Conservation (phyloP, 2,888 invertebrate genomes). For the Polyploca ridens region DNA sequence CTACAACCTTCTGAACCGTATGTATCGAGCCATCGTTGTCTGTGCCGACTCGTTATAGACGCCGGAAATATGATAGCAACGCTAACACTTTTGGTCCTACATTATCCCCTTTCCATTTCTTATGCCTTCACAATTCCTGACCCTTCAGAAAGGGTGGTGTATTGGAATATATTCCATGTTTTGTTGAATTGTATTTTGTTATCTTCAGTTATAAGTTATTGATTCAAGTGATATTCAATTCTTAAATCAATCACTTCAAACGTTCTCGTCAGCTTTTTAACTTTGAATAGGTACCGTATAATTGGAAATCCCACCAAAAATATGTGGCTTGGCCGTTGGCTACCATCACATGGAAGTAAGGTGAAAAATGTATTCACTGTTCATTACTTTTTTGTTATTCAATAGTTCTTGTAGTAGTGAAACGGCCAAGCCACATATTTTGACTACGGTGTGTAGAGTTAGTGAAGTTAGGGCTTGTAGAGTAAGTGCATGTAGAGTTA, state of each 20-base stretch:
- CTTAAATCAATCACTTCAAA: neutral
- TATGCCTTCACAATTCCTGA: slow-evolving; percentile 13
- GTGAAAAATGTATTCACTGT: too few relatives aligned
- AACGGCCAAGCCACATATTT: too few relatives aligned
- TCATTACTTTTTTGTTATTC: too few relatives aligned
- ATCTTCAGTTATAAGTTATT: slow-evolving; percentile 12
- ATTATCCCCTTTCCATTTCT: slow-evolving; percentile 34
- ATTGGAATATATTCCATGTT: neutral
- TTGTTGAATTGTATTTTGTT: neutral
- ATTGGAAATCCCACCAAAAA: too few relatives aligned
- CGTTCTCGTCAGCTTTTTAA: neutral
- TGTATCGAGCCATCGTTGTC: slow-evolving; percentile 22
- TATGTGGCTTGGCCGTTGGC: too few relatives aligned
- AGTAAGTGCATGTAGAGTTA: too few relatives aligned
- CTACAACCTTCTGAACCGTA: slow-evolving; percentile 18
- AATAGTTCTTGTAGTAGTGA: too few relatives aligned
- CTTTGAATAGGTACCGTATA: neutral
- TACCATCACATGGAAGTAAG: too few relatives aligned
- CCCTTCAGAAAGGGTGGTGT: slow-evolving; percentile 11
- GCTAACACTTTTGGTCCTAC: slow-evolving; percentile 34
- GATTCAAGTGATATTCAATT: neutral
- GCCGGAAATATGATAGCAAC: slow-evolving; percentile 46
- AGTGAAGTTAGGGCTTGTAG: too few relatives aligned
- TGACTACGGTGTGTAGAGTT: too few relatives aligned
- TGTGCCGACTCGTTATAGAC: slow-evolving; percentile 29